phyloP scores from a whole-genome alignment of 2,797 vertebrate genomes.

The Cryptoprocta ferox region DNA sequence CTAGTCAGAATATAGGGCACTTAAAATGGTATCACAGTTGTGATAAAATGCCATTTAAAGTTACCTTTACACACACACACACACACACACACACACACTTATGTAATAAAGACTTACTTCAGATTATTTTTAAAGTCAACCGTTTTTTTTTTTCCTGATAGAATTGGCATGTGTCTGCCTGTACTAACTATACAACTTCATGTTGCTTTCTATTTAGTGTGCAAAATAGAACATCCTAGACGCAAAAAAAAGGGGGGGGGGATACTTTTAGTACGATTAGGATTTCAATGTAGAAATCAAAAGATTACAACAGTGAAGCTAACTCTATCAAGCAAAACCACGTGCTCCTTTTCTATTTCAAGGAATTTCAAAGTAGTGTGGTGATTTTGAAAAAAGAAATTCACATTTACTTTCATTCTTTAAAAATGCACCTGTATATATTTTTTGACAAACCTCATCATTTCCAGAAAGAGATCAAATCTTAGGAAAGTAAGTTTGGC shows the following conservation, averaged over 20 bases:
- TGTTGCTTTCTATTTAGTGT: not conserved
- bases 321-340: not conserved
- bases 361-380: not conserved
- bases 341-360: not conserved
- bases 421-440: not conserved
- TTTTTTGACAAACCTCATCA: not conserved
- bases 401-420: not conserved
- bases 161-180: not conserved
- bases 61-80: not conserved
- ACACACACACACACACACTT: not conserved
- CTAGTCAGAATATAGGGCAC: slow-evolving; percentile 79
- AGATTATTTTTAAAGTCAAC: not conserved
- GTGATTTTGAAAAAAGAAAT: not conserved
- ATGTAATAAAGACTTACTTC: not conserved
- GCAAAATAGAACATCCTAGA: not conserved
- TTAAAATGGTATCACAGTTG: slow-evolving; percentile 55
- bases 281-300: slow-evolving; percentile 9
- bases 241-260: not conserved
- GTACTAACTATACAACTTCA: not conserved
- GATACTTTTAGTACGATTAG: not conserved
- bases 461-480: slow-evolving; percentile 52
- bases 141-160: not conserved
- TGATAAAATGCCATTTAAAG: slow-evolving; percentile 12
- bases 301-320: not conserved
- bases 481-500: slow-evolving; percentile 18